Evolutionary conservation across 2,113 vertebrate species (phyloP).

Genomic region (Rhegmatorhina hoffmannsi): DNA sequence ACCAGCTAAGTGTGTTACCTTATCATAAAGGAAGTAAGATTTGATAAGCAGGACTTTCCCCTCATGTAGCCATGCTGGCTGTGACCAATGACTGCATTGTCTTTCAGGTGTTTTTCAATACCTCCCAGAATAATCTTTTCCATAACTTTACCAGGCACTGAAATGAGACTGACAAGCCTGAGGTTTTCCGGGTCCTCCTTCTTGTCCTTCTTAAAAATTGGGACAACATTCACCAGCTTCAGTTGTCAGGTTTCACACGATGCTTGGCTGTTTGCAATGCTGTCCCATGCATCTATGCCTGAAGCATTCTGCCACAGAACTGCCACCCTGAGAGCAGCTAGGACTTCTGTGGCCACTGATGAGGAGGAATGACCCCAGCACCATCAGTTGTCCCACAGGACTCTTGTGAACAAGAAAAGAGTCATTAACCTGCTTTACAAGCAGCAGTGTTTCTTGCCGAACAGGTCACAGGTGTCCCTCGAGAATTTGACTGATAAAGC

Average conservation of each 20-base stretch:
- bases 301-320: neutral
- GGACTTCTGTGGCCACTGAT: neutral
- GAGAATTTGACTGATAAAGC: neutral
- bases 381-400: neutral
- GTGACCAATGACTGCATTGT: neutral
- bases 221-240: neutral
- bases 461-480: neutral
- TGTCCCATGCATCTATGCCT: fast-evolving
- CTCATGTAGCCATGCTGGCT: neutral
- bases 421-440: neutral
- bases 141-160: neutral
- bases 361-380: neutral
- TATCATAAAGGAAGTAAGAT: neutral
- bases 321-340: neutral
- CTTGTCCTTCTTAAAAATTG: neutral
- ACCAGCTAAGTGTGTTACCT: neutral
- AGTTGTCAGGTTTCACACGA: fast-evolving
- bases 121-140: neutral
- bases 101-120: neutral
- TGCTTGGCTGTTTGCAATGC: neutral
- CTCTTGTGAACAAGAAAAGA: neutral
- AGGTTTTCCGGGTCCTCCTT: neutral
- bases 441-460: neutral
- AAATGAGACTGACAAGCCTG: neutral
- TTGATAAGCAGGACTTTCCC: neutral